A percentile compares a stretch with the other conserved stretches of the same genome.
These are phyloP conservation scores for Callopanchax toddi DNA, from an alignment of 2,113 vertebrate species.

Conservation along the genomic window DNA sequence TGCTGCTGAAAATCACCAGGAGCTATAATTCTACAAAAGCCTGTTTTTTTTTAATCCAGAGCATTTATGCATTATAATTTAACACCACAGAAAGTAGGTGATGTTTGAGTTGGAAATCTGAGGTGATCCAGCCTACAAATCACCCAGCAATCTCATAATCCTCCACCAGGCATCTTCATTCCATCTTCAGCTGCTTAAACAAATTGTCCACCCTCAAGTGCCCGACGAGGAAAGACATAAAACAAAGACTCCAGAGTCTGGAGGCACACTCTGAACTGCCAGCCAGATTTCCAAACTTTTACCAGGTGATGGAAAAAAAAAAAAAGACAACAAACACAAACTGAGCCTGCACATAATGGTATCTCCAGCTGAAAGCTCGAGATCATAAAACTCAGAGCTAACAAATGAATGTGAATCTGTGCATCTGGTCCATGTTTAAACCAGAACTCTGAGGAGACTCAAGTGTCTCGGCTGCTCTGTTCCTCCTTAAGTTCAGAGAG, in stretches of 20 bases:
- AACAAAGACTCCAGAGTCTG: conserved; percentile 56
- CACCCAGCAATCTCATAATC: conserved; percentile 77
- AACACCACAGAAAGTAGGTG: conserved; percentile 41
- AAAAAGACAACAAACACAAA: conserved; percentile 37
- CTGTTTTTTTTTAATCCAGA: conserved; percentile 43
- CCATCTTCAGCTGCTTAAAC: conserved; percentile 78
- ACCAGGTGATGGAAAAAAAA: too few relatives aligned
- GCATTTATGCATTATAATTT: conserved; percentile 57
- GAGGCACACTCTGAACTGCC: conserved; percentile 44
- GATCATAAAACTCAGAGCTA: conserved; percentile 74
- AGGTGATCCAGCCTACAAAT: conserved; percentile 73
- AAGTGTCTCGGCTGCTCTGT: conserved; percentile 64
- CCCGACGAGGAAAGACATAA: conserved; percentile 64
- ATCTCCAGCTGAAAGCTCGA: conserved; percentile 62
- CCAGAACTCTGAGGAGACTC: conserved; percentile 64
- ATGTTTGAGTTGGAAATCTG: conserved; percentile 38
- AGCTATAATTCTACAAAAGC: conserved; percentile 39
- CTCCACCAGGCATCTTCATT: conserved; percentile 56
- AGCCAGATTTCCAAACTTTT: conserved; percentile 54
- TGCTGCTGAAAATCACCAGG: conserved; percentile 34
- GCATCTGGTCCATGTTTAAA: conserved; percentile 54
- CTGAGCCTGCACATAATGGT: conserved; percentile 48
- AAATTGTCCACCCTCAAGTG: conserved; percentile 74
- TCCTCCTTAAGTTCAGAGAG: conserved; percentile 69
- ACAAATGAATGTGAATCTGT: conserved; percentile 62